phyloP scores from a whole-genome alignment of 1,140 invertebrate genomes.

The Dreissena polymorpha region DNA sequence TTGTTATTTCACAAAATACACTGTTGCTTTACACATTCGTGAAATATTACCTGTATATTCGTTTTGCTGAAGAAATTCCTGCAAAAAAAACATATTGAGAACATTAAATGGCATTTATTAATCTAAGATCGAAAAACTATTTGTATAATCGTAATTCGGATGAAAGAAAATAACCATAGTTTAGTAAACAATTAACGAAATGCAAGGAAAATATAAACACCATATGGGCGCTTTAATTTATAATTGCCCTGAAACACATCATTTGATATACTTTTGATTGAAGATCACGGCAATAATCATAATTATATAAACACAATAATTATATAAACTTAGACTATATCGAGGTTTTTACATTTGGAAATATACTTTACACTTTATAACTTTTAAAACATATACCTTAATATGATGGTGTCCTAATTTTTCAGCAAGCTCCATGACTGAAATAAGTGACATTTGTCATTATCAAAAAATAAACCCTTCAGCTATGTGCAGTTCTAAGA shows the following conservation, averaged over 20 bases:
- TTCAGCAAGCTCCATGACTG: slow-evolving; percentile 26
- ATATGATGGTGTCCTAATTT: not conserved
- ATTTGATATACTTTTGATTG: not conserved
- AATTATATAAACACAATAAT: not conserved
- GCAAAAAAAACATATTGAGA: not conserved
- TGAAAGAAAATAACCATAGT: not conserved
- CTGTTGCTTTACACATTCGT: no score
- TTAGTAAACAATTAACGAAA: not conserved
- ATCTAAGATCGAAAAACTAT: not conserved
- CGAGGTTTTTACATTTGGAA: not conserved
- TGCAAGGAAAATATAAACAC: no score
- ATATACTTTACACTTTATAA: not conserved
- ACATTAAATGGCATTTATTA: not conserved
- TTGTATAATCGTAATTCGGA: not conserved
- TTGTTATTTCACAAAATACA: no score
- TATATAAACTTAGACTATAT: not conserved
- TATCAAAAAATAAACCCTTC: not conserved
- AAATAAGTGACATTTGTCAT: not conserved
- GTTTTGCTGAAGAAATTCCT: slow-evolving; percentile 37
- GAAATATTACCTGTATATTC: slow-evolving; percentile 16
- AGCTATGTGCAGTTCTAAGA: not conserved
- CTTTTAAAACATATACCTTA: slow-evolving; percentile 12
- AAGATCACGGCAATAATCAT: not conserved
- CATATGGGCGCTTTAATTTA: no score
- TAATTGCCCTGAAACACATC: not conserved